A percentile compares a stretch with the other conserved stretches of the same genome.
phyloP scores from a whole-genome alignment of 2,888 invertebrate species.

The Gandaritis pyraliata region DNA sequence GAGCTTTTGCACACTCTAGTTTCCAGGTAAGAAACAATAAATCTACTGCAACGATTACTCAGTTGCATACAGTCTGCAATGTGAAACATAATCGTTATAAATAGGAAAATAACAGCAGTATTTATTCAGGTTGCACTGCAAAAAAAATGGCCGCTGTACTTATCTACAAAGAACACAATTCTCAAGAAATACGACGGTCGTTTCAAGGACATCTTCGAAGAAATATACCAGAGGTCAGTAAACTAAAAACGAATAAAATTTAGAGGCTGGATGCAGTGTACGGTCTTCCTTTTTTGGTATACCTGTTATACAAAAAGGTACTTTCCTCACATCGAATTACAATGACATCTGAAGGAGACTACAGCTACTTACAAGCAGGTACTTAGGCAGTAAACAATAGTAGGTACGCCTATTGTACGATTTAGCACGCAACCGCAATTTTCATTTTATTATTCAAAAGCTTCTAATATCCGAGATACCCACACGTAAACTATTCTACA shows the following conservation, averaged over 20 bases:
- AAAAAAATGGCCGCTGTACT: constrained; percentile 95
- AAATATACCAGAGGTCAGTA: constrained; percentile 90
- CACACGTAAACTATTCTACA: too few species aligned
- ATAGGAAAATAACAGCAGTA: constrained; percentile 27
- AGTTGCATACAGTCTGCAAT: not conserved
- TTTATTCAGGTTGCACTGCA: constrained; percentile 87
- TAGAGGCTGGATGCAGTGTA: not conserved
- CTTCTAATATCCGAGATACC: not conserved
- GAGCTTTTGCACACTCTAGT: constrained; percentile 93
- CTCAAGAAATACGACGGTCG: constrained; percentile 94
- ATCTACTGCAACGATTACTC: constrained; percentile 23
- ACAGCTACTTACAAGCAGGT: constrained; percentile 26
- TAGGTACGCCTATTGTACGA: constrained; percentile 19
- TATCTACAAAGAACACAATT: constrained; percentile 96
- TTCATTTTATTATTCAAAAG: not conserved
- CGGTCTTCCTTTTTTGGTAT: not conserved
- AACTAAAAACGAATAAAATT: constrained; percentile 17
- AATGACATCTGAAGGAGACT: constrained; percentile 33
- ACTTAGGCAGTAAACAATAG: constrained; percentile 31
- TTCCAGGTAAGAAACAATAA: constrained; percentile 87
- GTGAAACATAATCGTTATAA: not conserved
- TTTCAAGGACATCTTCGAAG: constrained; percentile 96
- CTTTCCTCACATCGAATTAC: constrained; percentile 13
- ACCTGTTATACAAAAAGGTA: constrained; percentile 9
- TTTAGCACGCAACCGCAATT: constrained; percentile 6